Base-by-base conservation (phyloP, 2,113 vertebrate species). In the Motacilla alba region DNA sequence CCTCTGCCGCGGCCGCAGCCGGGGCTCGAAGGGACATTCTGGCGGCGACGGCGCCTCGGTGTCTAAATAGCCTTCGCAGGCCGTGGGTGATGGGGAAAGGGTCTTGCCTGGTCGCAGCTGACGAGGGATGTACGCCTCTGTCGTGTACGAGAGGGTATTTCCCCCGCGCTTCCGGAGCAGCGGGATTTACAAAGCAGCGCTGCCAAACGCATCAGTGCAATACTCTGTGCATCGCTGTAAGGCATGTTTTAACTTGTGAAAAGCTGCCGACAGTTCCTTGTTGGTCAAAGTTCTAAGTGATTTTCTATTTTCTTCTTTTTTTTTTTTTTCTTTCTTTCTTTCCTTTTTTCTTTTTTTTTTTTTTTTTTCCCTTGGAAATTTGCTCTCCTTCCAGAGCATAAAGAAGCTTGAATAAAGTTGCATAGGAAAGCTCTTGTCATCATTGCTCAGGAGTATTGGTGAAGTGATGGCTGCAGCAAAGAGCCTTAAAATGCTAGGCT, bases 201-300 rank as follows among this genome's bases (percentile, higher is more conserved):
- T 18, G 0, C 28, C 12, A 1, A 15, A 4, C 21, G 6, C 23
- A 0, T 3, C 10, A 0, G 5, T 2, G 3, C 37, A 3, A 3
- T 35, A 5, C 59, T 0, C 4, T 15, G 31, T 11, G 16, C 62
- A 0, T 27, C 11, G 11, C 53, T 59, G 0, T 12, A 31, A 35
- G n/a, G 16, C 47, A 0, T 22, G 39, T 9, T 59, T 2, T 1
- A 27, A 2, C 2, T 1, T 3, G 2, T 5, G 27, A 17, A 18
- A 23, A 24, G 7, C 2, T 30, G 46, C 31, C 8, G 14, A 4
- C 4, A 2, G 6, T 15, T 52, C 27, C 15, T 35, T 22, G 39
- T 3, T 23, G 53, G 13, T 11, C 33, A 30, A 22, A 6, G 0
- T 22, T 30, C 43, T 13, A 11, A 23, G 15, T 8, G 7, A 2